Percentiles rank a stretch among this genome's conserved stretches.
Evolutionary conservation across 2,888 invertebrate genomes (phyloP).

Genomic region (Apotomis turbidana): DNA sequence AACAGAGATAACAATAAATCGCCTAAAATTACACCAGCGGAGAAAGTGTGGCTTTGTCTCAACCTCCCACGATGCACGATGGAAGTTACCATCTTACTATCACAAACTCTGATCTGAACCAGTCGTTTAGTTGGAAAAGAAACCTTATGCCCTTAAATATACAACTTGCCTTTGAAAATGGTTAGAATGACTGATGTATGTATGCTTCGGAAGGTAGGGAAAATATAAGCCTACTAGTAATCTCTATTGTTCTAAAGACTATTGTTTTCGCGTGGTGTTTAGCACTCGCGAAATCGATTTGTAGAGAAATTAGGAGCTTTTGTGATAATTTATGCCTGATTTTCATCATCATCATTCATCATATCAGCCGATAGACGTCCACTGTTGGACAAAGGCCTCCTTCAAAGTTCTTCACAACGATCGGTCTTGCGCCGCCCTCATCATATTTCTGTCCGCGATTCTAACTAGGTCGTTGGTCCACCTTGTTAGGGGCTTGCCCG

Average conservation of each 20-base stretch:
- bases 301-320: conserved; percentile 4
- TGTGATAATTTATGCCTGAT: neutral
- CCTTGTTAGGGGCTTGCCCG: too few relatives aligned
- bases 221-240: conserved; percentile 3
- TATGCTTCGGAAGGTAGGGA: neutral
- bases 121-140: neutral
- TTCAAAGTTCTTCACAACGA: too few relatives aligned
- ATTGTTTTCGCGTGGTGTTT: conserved; percentile 6
- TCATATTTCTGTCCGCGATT: too few relatives aligned
- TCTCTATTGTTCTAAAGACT: conserved; percentile 11
- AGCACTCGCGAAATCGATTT: conserved; percentile 13
- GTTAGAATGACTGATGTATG: neutral
- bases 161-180: neutral
- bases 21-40: conserved; percentile 19
- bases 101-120: neutral
- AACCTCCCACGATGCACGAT: conserved; percentile 16
- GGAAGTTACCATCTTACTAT: neutral
- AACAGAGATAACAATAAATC: conserved; percentile 32
- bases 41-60: conserved; percentile 30
- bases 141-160: neutral
- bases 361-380: too few relatives aligned
- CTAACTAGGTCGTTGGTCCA: too few relatives aligned
- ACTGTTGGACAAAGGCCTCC: too few relatives aligned
- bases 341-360: too few relatives aligned
- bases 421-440: too few relatives aligned